Percentiles rank a stretch among this genome's conserved stretches.
Conservation (phyloP, 2,113 vertebrate species). For the Odocoileus hemionus region DNA sequence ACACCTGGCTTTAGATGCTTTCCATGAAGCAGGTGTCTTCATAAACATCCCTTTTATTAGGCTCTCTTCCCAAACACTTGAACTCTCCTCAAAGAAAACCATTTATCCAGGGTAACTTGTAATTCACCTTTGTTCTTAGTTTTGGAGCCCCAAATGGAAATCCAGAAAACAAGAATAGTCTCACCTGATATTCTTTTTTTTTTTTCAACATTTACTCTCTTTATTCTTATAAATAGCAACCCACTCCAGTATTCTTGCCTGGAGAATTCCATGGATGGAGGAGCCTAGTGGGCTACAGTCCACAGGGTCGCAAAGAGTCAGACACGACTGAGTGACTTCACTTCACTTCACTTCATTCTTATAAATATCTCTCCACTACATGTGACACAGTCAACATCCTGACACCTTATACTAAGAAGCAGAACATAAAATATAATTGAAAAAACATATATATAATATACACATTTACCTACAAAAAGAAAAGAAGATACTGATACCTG, state of each 20-base stretch:
- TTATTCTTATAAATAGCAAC: not conserved
- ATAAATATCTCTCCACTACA: not conserved
- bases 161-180: not conserved
- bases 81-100: not conserved
- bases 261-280: no score
- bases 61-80: not conserved
- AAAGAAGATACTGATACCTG: not conserved
- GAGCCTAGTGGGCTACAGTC: no score
- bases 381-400: not conserved
- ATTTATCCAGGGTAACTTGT: not conserved
- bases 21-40: not conserved
- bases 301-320: no score
- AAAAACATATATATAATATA: not conserved
- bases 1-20: not conserved
- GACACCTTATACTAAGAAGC: not conserved
- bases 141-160: not conserved
- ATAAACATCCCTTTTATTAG: not conserved
- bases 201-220: not conserved
- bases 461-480: not conserved
- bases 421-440: not conserved
- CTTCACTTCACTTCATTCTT: not conserved
- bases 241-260: no score
- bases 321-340: no score
- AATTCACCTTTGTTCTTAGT: not conserved
- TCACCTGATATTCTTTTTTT: not conserved